These are phyloP conservation scores for Rhinichthys osculus DNA, from an alignment of 2,797 vertebrate genomes.

Conservation along the genomic window DNA sequence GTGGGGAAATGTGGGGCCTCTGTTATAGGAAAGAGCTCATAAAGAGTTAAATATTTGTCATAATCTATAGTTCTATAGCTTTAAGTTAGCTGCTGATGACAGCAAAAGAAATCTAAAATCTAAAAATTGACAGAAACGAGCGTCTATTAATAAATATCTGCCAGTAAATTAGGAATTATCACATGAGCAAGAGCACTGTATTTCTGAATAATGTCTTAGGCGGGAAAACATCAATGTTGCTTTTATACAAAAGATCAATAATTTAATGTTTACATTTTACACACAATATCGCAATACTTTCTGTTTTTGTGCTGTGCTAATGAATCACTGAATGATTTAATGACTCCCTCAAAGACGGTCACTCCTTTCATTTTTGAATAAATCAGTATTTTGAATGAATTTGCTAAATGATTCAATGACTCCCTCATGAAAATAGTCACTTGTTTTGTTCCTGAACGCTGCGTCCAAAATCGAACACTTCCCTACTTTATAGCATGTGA, in stretches of 20 bases:
- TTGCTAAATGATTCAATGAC: not conserved
- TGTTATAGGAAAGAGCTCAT: no score
- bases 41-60: not conserved
- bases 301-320: not conserved
- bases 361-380: not conserved
- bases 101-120: not conserved
- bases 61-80: not conserved
- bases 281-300: not conserved
- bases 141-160: not conserved
- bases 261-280: not conserved
- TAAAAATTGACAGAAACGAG: not conserved
- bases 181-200: not conserved
- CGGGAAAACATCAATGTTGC: not conserved
- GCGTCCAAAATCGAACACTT: not conserved
- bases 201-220: no score
- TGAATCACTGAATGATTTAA: not conserved
- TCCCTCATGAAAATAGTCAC: not conserved
- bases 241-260: not conserved
- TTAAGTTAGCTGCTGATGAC: not conserved
- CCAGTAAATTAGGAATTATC: not conserved
- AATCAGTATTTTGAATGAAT: not conserved
- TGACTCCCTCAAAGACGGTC: not conserved
- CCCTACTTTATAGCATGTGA: not conserved
- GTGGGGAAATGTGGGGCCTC: no score
- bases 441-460: not conserved